Percentiles rank a stretch among this genome's conserved stretches.
Conservation (phyloP, 2,113 vertebrate species). For the Equus quagga region DNA sequence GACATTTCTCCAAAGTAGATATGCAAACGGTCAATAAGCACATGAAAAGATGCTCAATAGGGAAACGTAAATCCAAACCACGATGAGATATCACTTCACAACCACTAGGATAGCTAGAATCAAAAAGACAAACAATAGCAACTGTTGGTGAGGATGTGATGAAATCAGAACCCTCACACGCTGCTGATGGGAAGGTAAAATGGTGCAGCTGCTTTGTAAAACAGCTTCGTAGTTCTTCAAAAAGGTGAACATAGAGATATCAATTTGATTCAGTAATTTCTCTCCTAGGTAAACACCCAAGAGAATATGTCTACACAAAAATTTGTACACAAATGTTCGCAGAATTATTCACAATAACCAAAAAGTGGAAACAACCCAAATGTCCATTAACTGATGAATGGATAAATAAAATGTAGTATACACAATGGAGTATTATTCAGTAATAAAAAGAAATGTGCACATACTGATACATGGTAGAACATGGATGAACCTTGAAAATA, state of each 20-base stretch:
- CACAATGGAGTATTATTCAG: not conserved
- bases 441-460: slow-evolving; percentile 20
- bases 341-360: not conserved
- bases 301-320: slow-evolving; percentile 16
- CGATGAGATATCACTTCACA: not conserved
- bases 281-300: not conserved
- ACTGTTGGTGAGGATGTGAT: not conserved
- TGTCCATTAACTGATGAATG: not conserved
- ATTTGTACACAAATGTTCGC: not conserved
- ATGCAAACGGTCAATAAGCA: not conserved
- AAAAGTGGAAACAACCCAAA: not conserved
- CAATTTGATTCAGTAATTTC: not conserved
- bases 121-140: not conserved
- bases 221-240: not conserved
- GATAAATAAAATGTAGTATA: not conserved
- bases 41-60: not conserved
- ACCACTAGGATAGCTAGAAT: not conserved
- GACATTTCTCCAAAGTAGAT: not conserved
- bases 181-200: not conserved
- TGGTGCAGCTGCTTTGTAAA: not conserved
- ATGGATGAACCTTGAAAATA: not conserved
- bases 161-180: not conserved
- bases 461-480: not conserved
- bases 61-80: not conserved
- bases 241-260: not conserved